Percentiles rank a stretch among this genome's conserved stretches.
Evolutionary conservation across 2,888 invertebrate species (phyloP).

Genomic region (Pammene aurita): DNA sequence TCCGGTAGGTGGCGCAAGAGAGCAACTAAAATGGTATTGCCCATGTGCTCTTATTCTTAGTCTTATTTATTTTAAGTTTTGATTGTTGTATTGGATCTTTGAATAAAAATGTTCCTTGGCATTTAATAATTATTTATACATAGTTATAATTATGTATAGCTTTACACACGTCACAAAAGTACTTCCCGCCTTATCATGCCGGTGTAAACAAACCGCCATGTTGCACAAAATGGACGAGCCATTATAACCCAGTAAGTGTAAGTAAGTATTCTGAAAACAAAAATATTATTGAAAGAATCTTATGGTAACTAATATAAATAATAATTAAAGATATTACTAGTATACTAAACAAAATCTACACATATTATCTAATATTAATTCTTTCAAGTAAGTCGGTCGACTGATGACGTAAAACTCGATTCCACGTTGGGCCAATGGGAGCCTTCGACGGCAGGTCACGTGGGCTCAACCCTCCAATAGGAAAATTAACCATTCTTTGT

Average conservation of each 20-base stretch:
- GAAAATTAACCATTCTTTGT: conserved; percentile 79
- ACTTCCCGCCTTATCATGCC: conserved; percentile 82
- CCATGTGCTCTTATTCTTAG: conserved; percentile 65
- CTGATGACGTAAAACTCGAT: conserved; percentile 61
- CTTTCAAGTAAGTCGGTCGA: conserved; percentile 53
- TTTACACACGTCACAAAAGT: conserved; percentile 50
- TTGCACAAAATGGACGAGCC: conserved; percentile 70
- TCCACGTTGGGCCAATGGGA: conserved; percentile 68
- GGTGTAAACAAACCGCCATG: conserved; percentile 84
- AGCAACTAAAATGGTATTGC: conserved; percentile 63
- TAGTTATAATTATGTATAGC: conserved; percentile 46
- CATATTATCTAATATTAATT: not conserved
- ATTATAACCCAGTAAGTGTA: conserved; percentile 59
- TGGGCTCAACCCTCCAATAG: conserved; percentile 80
- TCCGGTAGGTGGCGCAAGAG: conserved; percentile 41
- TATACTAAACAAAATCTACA: not conserved
- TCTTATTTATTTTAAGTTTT: conserved; percentile 49
- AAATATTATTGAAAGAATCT: conserved; percentile 21
- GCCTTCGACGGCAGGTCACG: conserved; percentile 71
- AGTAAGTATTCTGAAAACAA: conserved; percentile 51
- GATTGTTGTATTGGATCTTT: conserved; percentile 55
- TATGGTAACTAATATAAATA: conserved; percentile 8
- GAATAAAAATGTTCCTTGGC: conserved; percentile 64
- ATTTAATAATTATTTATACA: conserved; percentile 57
- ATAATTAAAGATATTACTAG: conserved; percentile 19